Base-by-base conservation (phyloP, 2,113 vertebrate species). In the Fregetta grallaria region DNA sequence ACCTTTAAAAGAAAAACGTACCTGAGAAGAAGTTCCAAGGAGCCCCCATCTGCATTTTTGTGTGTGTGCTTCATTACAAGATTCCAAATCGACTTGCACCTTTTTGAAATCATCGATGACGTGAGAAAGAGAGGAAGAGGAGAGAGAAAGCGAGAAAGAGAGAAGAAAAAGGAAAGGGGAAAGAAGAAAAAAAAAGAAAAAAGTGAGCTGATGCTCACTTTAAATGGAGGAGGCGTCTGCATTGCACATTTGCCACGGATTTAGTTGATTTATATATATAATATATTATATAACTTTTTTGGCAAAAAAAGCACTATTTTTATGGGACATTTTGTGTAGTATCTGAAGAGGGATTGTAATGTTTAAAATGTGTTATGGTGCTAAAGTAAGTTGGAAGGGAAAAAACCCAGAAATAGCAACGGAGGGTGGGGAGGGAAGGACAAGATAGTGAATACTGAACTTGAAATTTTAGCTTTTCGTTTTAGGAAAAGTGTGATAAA, bases 381-480 rank as follows among this genome's bases (percentile, higher is more conserved):
- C 97, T 98, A 98, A 97, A 97, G 98, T 97, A 96, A 97, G 95
- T 97, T 96, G 96, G 97, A 97, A 95, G 96, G 94, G 97, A 93
- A 94, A 92, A 95, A 97, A 93, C 81, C 95, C 97, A 96, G 95
- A 96, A 97, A 97, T 97, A 97, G 97, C 93, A 96, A 94, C 92
- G 95, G 94, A 93, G 94, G 93, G 96, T 88, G 88, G 96, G 96
- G 94, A 95, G 93, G 97, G 96, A 98, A 98, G 97, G 95, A 97
- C 94, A 96, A 97, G 97, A 97, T 97, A 97, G 95, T 87, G 89
- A 97, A 97, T 96, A 98, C 92, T 98, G 98, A 98, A 98, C 97
- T 98, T 98, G 98, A 98, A 98, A 97, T 97, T 96, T 96, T 97
- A 97, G 97, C 98, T 98, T 98, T 98, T 98, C 97, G 97, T 98